Evolutionary conservation across 2,888 invertebrate genomes (phyloP).

Genomic region (Drosophila quinaria): DNA sequence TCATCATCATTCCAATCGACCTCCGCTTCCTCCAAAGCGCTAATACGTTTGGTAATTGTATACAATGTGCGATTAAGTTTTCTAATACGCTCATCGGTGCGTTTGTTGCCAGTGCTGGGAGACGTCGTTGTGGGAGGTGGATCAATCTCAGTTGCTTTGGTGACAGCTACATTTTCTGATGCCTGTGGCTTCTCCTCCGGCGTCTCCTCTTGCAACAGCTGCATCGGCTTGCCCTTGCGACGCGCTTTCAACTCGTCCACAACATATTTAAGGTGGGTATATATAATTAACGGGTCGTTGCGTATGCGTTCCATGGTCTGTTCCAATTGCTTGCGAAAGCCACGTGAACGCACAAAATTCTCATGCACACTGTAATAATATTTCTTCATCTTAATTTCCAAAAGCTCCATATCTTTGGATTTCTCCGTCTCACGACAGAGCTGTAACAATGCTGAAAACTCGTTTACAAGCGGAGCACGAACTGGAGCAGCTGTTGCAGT

Average conservation of each 20-base stretch:
- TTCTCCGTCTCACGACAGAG: constrained; percentile 81
- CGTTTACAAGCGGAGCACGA: constrained; percentile 64
- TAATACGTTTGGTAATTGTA: constrained; percentile 89
- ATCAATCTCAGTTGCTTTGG: neutral
- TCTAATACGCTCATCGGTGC: constrained; percentile 86
- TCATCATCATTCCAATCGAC: constrained; percentile 91
- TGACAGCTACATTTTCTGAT: constrained; percentile 57
- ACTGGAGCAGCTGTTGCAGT: constrained; percentile 23
- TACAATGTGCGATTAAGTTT: constrained; percentile 88
- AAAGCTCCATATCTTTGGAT: constrained; percentile 87
- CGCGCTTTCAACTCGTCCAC: constrained; percentile 88
- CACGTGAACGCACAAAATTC: constrained; percentile 87
- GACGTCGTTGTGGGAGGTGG: neutral
- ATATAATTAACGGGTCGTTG: constrained; percentile 87
- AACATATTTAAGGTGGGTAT: constrained; percentile 87
- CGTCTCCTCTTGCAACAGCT: constrained; percentile 27
- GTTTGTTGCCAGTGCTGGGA: constrained; percentile 84
- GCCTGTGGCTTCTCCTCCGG: constrained; percentile 47
- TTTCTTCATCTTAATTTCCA: constrained; percentile 87
- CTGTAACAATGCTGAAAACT: constrained; percentile 78
- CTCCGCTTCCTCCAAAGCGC: constrained; percentile 90
- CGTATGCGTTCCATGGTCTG: constrained; percentile 87
- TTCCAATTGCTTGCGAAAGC: constrained; percentile 87
- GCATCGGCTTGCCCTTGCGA: constrained; percentile 85
- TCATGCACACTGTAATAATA: constrained; percentile 88